Conservation (phyloP, 2,888 invertebrate species). For the Chalcosyrphus nemorum region DNA sequence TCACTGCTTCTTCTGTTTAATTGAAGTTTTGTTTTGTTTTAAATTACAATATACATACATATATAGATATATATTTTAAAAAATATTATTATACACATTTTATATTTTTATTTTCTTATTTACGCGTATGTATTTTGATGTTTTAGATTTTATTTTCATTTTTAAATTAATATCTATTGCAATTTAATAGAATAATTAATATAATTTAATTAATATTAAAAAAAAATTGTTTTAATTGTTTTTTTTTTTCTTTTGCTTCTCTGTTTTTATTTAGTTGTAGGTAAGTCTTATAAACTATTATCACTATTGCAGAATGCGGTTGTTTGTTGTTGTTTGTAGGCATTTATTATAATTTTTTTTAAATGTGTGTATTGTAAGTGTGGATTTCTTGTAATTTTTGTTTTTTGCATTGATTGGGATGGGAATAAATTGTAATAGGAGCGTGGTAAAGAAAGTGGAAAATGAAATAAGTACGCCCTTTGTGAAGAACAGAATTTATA, state of each 20-base stretch:
- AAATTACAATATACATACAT: slow-evolving; percentile 73
- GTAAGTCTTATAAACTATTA: slow-evolving; percentile 80
- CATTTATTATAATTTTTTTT: slow-evolving; percentile 68
- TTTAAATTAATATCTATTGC: slow-evolving; percentile 66
- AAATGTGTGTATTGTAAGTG: slow-evolving; percentile 51
- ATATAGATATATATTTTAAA: slow-evolving; percentile 64
- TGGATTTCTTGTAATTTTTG: slow-evolving; percentile 32
- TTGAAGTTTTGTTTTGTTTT: slow-evolving; percentile 56
- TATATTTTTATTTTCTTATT: slow-evolving; percentile 59
- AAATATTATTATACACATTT: slow-evolving; percentile 68
- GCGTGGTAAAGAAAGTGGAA: background rate
- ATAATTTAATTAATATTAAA: slow-evolving; percentile 65
- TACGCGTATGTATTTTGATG: slow-evolving; percentile 64
- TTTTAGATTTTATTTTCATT: slow-evolving; percentile 59
- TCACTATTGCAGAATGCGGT: slow-evolving; percentile 82
- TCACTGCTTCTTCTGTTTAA: slow-evolving; percentile 73
- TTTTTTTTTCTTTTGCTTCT: slow-evolving; percentile 48
- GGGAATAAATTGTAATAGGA: background rate
- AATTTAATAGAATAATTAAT: slow-evolving; percentile 61
- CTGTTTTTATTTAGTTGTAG: slow-evolving; percentile 69
- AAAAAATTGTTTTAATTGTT: slow-evolving; percentile 52
- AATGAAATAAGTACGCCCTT: background rate
- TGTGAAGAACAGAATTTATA: background rate
- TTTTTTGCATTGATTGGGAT: slow-evolving; percentile 54
- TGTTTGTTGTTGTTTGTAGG: slow-evolving; percentile 62